A percentile compares a stretch with the other conserved stretches of the same genome.
Conservation (phyloP, 2,113 vertebrate genomes). For the Accipiter cooperii region DNA sequence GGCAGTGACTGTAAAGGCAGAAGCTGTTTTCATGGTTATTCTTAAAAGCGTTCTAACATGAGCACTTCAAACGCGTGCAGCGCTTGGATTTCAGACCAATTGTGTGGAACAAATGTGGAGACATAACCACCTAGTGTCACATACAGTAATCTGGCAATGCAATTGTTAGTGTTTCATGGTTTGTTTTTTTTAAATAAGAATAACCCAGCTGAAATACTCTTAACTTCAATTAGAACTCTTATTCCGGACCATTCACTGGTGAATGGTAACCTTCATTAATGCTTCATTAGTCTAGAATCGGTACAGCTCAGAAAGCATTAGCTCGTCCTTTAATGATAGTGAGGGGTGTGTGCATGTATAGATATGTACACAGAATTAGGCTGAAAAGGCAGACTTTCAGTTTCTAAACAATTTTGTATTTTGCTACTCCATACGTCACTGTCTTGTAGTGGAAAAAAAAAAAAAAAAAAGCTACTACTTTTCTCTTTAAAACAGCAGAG, state of each 20-base stretch:
- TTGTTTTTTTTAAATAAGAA: neutral
- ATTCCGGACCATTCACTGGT: neutral
- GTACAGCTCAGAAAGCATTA: constrained; percentile 9
- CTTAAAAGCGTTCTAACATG: neutral
- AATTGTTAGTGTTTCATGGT: neutral
- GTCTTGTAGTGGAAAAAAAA: neutral
- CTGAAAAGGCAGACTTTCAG: neutral
- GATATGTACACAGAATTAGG: neutral
- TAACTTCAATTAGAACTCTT: neutral
- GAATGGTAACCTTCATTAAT: constrained; percentile 25
- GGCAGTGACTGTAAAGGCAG: neutral
- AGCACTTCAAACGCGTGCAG: neutral
- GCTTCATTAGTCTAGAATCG: constrained; percentile 42
- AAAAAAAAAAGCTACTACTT: rapidly evolving
- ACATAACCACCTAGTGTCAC: constrained; percentile 8
- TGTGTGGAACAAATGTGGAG: neutral
- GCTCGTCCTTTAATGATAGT: neutral
- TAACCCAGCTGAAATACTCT: neutral
- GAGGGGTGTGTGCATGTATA: neutral
- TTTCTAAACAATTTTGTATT: neutral
- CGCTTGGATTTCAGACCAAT: neutral
- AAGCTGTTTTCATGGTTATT: neutral
- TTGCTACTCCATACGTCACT: neutral
- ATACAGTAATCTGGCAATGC: neutral
- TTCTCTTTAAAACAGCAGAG: neutral